Evolutionary conservation across 2,888 invertebrate genomes (phyloP).

Genomic region (Orthosia gracilis): DNA sequence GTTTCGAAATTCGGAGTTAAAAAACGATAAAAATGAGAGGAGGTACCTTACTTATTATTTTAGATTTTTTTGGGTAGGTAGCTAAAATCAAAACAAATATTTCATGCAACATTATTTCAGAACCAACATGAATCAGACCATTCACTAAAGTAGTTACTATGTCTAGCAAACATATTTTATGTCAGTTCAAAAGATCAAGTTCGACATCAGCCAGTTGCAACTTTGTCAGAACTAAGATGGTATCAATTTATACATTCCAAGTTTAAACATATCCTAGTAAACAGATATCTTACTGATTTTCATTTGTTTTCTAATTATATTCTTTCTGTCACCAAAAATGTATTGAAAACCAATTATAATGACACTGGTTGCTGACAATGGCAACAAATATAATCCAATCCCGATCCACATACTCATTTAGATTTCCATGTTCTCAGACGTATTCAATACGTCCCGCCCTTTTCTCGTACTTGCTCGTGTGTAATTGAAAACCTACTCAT

Average conservation of each 20-base stretch:
- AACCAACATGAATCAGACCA: not conserved
- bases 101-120: not conserved
- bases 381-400: constrained; percentile 62
- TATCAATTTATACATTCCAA: not conserved
- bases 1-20: no score
- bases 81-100: not conserved
- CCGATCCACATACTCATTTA: constrained; percentile 58
- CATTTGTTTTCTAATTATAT: not conserved
- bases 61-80: no score
- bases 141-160: not conserved
- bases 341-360: constrained; percentile 50
- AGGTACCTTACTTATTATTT: no score
- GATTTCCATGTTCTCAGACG: constrained; percentile 57
- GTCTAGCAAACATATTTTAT: constrained; percentile 10
- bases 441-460: constrained; percentile 75
- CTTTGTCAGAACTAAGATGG: constrained; percentile 7
- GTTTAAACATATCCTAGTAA: not conserved
- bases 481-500: constrained; percentile 80
- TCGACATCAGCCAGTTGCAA: constrained; percentile 13
- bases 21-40: no score
- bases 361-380: constrained; percentile 55
- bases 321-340: not conserved
- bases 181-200: constrained; percentile 10
- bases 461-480: constrained; percentile 73
- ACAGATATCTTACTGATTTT: not conserved